Conservation (phyloP, 2,888 invertebrate species). For the Cerastoderma edule region DNA sequence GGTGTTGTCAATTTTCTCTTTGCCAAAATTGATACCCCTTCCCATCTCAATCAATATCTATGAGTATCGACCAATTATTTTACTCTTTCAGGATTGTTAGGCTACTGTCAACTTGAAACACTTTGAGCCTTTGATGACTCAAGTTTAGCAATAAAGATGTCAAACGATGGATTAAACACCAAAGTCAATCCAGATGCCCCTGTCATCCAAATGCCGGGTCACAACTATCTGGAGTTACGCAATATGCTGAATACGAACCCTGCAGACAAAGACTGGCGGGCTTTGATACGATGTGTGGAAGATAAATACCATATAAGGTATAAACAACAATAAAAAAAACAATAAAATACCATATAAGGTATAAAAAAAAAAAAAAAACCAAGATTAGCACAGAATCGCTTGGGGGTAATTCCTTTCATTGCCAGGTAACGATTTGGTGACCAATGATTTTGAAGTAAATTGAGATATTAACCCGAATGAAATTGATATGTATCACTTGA, state of each 20-base stretch:
- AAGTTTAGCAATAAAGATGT: slow-evolving; percentile 16
- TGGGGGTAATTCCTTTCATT: background rate
- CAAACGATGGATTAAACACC: slow-evolving; percentile 38
- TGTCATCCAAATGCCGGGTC: slow-evolving; percentile 61
- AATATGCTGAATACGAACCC: slow-evolving; percentile 65
- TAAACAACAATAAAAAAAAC: background rate
- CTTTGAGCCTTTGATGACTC: background rate
- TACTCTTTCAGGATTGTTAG: background rate
- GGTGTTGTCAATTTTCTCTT: too few species aligned
- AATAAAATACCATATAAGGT: background rate
- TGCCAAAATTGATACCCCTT: background rate
- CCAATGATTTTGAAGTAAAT: background rate
- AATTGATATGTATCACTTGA: background rate
- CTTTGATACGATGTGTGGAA: slow-evolving; percentile 46
- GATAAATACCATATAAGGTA: slow-evolving; percentile 45
- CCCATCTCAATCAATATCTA: background rate
- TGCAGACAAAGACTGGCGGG: slow-evolving; percentile 70
- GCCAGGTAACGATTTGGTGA: background rate
- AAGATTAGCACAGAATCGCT: background rate
- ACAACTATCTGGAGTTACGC: slow-evolving; percentile 57
- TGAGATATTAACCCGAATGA: background rate
- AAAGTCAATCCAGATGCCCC: slow-evolving; percentile 48
- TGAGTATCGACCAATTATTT: background rate
- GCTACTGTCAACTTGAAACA: background rate
- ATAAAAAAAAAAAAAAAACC: background rate